These are phyloP conservation scores for Adelosebastes latens DNA, from an alignment of 2,797 vertebrate genomes.

Conservation along the genomic window DNA sequence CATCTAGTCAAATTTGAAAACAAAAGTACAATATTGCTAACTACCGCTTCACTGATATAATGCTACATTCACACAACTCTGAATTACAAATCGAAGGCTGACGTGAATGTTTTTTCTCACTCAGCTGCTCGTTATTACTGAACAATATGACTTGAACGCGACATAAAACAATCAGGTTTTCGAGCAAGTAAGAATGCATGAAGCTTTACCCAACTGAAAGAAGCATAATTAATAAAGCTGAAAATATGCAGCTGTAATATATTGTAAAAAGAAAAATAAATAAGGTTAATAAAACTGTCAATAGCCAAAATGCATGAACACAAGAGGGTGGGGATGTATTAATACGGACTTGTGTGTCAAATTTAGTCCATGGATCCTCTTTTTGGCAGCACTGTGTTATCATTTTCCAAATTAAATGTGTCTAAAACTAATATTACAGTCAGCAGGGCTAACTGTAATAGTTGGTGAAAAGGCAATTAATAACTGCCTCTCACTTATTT, in stretches of 20 bases:
- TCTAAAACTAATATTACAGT: neutral
- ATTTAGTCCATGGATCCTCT: neutral
- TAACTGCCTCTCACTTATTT: neutral
- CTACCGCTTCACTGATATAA: neutral
- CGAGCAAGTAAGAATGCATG: neutral
- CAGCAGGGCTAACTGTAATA: neutral
- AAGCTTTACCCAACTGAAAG: neutral
- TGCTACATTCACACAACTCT: neutral
- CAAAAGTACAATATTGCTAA: slow-evolving; percentile 11
- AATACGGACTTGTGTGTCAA: neutral
- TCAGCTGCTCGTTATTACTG: neutral
- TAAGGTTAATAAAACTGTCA: neutral
- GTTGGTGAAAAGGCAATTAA: neutral
- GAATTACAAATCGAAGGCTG: neutral
- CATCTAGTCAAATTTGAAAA: neutral
- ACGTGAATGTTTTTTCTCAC: neutral
- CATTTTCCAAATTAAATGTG: neutral
- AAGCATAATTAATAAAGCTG: neutral
- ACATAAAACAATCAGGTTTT: neutral
- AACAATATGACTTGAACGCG: neutral
- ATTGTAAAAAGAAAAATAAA: neutral
- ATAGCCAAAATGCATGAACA: neutral
- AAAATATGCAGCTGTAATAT: neutral
- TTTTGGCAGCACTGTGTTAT: neutral
- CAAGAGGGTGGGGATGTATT: neutral